Evolutionary conservation across 2,113 vertebrate species (phyloP).

Genomic region (Odontesthes bonariensis): DNA sequence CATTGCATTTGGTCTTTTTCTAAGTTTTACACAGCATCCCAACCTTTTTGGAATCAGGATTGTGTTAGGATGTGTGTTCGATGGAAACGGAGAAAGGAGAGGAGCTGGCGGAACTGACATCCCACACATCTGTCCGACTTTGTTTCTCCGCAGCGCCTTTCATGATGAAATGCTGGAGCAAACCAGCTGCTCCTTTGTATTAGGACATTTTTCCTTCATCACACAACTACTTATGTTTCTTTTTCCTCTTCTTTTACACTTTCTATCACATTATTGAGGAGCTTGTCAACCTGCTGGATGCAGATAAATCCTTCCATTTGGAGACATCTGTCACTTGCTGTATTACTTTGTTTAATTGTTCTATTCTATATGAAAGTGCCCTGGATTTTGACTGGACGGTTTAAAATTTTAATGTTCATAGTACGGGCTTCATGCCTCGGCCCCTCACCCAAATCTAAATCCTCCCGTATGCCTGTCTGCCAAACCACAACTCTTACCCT

Average conservation of each 20-base stretch:
- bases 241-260: constrained; percentile 17
- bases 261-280: background rate
- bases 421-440: background rate
- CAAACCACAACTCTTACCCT: background rate
- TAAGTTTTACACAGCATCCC: too few species aligned
- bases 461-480: background rate
- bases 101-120: constrained; percentile 51
- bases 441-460: background rate
- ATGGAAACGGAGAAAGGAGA: constrained; percentile 13
- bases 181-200: constrained; percentile 44
- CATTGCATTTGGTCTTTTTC: too few species aligned
- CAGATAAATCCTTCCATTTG: constrained; percentile 22
- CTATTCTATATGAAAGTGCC: too few species aligned
- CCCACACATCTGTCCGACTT: constrained; percentile 46
- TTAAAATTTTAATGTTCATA: constrained; percentile 11
- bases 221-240: constrained; percentile 4
- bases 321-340: background rate
- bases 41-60: too few species aligned
- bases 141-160: constrained; percentile 10
- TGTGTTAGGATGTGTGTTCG: constrained; percentile 1
- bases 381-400: background rate
- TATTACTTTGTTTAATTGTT: background rate
- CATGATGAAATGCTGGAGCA: constrained; percentile 50
- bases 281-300: constrained; percentile 23
- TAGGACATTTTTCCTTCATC: constrained; percentile 18